Conservation (phyloP, 64 coral and sea anemone species). For the Montipora sp. region DNA sequence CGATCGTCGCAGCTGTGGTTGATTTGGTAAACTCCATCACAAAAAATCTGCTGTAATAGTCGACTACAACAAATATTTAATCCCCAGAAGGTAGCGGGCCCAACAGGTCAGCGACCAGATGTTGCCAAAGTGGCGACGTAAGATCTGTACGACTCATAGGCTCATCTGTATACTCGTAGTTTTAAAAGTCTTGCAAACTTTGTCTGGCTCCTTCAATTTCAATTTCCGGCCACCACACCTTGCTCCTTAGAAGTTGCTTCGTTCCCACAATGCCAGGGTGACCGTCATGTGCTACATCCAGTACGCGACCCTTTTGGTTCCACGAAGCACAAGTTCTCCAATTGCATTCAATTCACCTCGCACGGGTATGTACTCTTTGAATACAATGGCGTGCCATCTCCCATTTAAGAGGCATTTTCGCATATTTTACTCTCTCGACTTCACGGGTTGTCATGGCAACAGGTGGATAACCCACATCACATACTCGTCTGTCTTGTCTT, state of each 20-base stretch:
- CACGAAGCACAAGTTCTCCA: not conserved
- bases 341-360: too few species aligned
- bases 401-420: too few species aligned
- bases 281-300: slow-evolving; percentile 51
- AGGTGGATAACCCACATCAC: too few species aligned
- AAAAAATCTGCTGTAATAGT: not conserved
- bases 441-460: too few species aligned
- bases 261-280: slow-evolving; percentile 24
- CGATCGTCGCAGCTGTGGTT: slow-evolving; percentile 52
- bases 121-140: slow-evolving; percentile 34
- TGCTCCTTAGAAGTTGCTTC: slow-evolving; percentile 8
- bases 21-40: slow-evolving; percentile 49
- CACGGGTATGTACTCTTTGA: too few species aligned
- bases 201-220: slow-evolving; percentile 18
- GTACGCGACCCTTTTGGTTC: slow-evolving; percentile 15
- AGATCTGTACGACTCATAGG: slow-evolving; percentile 41
- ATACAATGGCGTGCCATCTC: too few species aligned
- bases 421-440: too few species aligned
- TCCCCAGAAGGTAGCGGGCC: slow-evolving; percentile 58
- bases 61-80: slow-evolving; percentile 42
- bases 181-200: not conserved
- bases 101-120: slow-evolving; percentile 56
- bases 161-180: not conserved
- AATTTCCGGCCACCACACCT: slow-evolving; percentile 41
- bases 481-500: too few species aligned